These are phyloP conservation scores for Tetranychus truncatus DNA, from an alignment of 2,888 invertebrate species.

Conservation along the genomic window DNA sequence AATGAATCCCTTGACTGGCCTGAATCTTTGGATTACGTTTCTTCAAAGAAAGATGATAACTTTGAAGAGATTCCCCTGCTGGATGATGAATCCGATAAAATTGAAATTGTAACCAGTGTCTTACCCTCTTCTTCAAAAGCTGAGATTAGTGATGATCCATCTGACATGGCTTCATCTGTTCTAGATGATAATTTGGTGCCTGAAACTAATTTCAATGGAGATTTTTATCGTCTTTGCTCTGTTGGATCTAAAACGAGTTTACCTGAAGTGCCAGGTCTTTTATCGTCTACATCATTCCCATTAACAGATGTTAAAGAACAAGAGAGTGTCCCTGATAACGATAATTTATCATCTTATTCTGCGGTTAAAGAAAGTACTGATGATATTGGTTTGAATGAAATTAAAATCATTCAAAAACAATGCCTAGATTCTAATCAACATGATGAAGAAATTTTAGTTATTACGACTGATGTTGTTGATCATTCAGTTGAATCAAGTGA, in stretches of 20 bases:
- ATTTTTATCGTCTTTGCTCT: slow-evolving; percentile 7
- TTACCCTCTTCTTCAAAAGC: not conserved
- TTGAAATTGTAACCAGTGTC: not conserved
- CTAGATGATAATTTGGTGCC: not conserved
- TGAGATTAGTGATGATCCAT: not conserved
- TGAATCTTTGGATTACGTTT: not conserved
- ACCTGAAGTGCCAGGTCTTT: not conserved
- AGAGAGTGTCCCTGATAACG: not conserved
- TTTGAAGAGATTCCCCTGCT: not conserved
- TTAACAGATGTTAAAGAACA: not conserved
- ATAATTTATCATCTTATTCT: too few species aligned
- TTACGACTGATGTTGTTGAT: too few species aligned
- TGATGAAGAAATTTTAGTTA: too few species aligned
- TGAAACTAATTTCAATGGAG: not conserved
- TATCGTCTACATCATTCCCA: not conserved
- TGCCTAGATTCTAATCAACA: too few species aligned
- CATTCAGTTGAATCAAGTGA: too few species aligned
- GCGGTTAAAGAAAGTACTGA: not conserved
- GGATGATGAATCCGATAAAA: not conserved
- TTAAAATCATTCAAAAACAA: not conserved
- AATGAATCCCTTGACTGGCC: slow-evolving; percentile 3
- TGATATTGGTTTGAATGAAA: not conserved
- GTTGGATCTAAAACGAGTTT: not conserved
- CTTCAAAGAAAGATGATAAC: not conserved
- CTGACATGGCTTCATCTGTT: not conserved